phyloP scores from a whole-genome alignment of 2,797 vertebrate genomes.

The Varecia variegata region DNA sequence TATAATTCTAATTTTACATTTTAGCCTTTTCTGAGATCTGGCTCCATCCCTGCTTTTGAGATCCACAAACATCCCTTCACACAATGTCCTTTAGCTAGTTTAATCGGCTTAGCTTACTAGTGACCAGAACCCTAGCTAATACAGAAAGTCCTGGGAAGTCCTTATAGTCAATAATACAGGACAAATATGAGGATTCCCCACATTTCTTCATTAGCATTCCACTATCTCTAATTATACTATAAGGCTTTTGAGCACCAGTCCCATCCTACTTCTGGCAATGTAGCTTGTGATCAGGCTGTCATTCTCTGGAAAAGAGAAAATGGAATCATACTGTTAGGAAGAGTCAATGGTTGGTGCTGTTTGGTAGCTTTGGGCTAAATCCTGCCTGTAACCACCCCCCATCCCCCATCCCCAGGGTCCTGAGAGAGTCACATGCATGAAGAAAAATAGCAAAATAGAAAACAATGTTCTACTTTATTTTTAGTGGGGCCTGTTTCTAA shows the following conservation, averaged over 20 bases:
- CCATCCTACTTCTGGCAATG: neutral
- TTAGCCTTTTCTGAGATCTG: neutral
- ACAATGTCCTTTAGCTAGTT: neutral
- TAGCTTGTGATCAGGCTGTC: neutral
- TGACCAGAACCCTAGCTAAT: neutral
- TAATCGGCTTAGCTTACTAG: neutral
- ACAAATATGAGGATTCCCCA: neutral
- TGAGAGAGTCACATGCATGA: neutral
- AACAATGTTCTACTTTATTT: neutral
- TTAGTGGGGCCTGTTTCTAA: neutral
- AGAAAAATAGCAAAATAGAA: neutral
- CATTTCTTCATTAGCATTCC: neutral
- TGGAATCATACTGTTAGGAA: neutral
- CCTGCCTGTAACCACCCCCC: neutral
- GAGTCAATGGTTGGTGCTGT: neutral
- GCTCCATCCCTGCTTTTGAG: neutral
- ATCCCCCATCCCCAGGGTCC: neutral
- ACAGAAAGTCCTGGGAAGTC: neutral
- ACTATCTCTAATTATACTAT: neutral
- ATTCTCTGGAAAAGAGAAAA: neutral
- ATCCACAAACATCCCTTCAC: neutral
- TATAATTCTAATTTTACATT: slow-evolving; percentile 6
- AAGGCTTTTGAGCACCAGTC: neutral
- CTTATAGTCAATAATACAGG: neutral
- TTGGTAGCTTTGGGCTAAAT: neutral